Conservation (phyloP, 2,888 invertebrate genomes). For the Hedychridium roseum region DNA sequence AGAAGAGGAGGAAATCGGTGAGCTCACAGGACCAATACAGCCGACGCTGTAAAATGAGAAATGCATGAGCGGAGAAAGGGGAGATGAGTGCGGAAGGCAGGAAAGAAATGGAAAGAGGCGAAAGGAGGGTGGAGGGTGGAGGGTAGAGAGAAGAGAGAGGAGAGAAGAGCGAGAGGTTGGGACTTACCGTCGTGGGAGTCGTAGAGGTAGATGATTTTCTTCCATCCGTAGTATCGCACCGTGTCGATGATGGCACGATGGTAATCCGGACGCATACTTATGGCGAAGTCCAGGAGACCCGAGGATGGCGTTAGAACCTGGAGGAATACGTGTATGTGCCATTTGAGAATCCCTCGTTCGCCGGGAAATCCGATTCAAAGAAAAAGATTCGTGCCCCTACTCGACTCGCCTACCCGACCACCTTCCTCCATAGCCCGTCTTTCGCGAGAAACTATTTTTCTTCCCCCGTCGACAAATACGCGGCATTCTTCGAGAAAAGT, state of each 20-base stretch:
- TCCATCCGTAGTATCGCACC: conserved; percentile 91
- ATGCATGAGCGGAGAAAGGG: conserved; percentile 39
- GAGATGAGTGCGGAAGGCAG: conserved; percentile 18
- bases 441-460: too few species aligned
- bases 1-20: conserved; percentile 40
- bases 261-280: conserved; percentile 95
- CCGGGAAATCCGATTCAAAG: too few species aligned
- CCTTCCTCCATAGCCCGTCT: too few species aligned
- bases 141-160: conserved; percentile 3
- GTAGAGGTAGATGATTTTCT: conserved; percentile 87
- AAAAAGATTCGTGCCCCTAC: too few species aligned
- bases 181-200: conserved; percentile 89
- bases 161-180: conserved; percentile 10
- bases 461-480: too few species aligned
- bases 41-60: conserved; percentile 49
- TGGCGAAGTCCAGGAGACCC: conserved; percentile 88
- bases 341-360: too few species aligned
- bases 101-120: conserved; percentile 1
- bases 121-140: conserved; percentile 9
- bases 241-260: conserved; percentile 95
- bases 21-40: conserved; percentile 20
- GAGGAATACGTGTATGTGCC: too few species aligned
- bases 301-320: conserved; percentile 88
- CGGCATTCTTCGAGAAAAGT: too few species aligned
- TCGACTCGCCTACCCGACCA: too few species aligned